Conservation (phyloP, 1,140 invertebrate species). For the Drosophila kurseongensis region DNA sequence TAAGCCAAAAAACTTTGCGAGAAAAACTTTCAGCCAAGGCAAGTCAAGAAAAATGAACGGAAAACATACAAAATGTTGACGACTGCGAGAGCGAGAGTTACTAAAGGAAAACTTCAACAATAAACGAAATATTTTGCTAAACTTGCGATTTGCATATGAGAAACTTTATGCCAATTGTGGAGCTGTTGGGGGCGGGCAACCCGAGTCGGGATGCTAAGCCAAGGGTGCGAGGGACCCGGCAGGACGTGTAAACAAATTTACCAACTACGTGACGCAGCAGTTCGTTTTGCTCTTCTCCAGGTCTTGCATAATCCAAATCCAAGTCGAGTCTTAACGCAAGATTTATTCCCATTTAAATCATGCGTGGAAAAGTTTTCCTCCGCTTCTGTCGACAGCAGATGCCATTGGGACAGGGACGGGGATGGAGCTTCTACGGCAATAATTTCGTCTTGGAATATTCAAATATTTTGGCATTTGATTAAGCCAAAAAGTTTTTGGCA, state of each 20-base stretch:
- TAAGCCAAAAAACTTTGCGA: constrained; percentile 30
- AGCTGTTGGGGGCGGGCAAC: constrained; percentile 1
- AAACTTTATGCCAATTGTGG: constrained; percentile 79
- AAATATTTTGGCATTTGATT: constrained; percentile 80
- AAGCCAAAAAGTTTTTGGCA: constrained; percentile 65
- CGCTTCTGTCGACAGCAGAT: constrained; percentile 55
- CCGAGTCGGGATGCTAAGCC: constrained; percentile 39
- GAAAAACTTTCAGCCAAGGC: constrained; percentile 34
- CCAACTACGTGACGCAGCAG: constrained; percentile 76
- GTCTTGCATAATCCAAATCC: constrained; percentile 56
- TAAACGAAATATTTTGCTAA: constrained; percentile 83
- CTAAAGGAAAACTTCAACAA: constrained; percentile 81
- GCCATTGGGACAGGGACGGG: constrained; percentile 10
- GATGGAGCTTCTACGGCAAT: constrained; percentile 49
- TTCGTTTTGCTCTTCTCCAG: constrained; percentile 25
- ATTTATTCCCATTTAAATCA: constrained; percentile 82
- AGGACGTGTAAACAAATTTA: constrained; percentile 81
- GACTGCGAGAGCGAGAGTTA: constrained; percentile 44
- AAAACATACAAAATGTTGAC: constrained; percentile 64
- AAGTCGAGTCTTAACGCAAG: constrained; percentile 77
- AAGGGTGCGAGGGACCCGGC: constrained; percentile 1
- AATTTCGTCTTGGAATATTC: constrained; percentile 72
- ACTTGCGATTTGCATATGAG: constrained; percentile 83
- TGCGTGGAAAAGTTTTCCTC: constrained; percentile 76
- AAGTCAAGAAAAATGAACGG: constrained; percentile 13